Percentiles rank a stretch among this genome's conserved stretches.
These are phyloP conservation scores for Budorcas taxicolor DNA, from an alignment of 2,113 vertebrate species.

Conservation along the genomic window DNA sequence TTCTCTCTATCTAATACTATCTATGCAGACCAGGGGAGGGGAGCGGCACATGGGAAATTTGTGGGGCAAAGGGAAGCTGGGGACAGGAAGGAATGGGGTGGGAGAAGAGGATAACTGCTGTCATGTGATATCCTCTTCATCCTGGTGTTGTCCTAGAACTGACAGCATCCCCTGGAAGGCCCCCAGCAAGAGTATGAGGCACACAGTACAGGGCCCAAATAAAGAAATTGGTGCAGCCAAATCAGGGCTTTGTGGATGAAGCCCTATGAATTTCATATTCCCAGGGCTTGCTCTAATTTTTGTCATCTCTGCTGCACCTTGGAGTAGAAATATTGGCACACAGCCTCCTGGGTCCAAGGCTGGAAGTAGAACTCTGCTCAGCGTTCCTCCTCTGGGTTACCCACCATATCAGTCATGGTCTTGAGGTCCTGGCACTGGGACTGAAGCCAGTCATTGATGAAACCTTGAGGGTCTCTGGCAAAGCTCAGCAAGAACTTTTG, in stretches of 20 bases:
- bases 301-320: conserved; percentile 98
- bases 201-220: conserved; percentile 66
- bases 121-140: conserved; percentile 68
- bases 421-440: conserved; percentile 98
- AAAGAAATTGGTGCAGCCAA: conserved; percentile 62
- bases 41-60: conserved; percentile 62
- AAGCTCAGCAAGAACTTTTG: conserved; percentile 99
- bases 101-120: conserved; percentile 47
- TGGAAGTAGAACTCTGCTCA: conserved; percentile 99
- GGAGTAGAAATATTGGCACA: conserved; percentile 98
- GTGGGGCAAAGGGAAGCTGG: conserved; percentile 29
- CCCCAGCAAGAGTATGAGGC: conserved; percentile 61
- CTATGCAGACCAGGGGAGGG: conserved; percentile 57
- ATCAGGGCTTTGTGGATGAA: conserved; percentile 40
- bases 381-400: conserved; percentile 96
- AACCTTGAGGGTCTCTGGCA: conserved; percentile 97
- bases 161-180: conserved; percentile 59
- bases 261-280: conserved; percentile 94
- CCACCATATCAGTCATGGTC: conserved; percentile 98
- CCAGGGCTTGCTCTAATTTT: conserved; percentile 97
- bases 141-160: conserved; percentile 67
- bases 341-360: conserved; percentile 97
- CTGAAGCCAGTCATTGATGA: conserved; percentile 99
- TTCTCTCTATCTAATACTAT: background rate
- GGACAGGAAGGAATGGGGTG: conserved; percentile 10